These are phyloP conservation scores for Mustela lutreola DNA, from an alignment of 2,113 vertebrate species.

Conservation along the genomic window DNA sequence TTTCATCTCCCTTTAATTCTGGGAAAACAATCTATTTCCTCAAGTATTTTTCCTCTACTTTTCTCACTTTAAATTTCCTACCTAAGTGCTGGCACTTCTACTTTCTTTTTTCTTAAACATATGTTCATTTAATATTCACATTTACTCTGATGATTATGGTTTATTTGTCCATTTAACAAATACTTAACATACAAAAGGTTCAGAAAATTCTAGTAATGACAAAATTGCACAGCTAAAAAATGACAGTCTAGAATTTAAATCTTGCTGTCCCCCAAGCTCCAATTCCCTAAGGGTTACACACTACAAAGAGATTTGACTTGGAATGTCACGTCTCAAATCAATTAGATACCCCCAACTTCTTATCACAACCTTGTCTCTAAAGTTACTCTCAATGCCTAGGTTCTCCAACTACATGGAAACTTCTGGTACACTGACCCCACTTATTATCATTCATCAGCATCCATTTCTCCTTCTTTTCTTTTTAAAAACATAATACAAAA, in stretches of 20 bases:
- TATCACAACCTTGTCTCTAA: background rate
- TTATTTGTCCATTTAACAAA: background rate
- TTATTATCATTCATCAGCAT: background rate
- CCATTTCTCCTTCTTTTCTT: background rate
- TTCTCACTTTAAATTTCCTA: background rate
- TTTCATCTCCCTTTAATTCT: background rate
- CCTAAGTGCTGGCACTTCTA: background rate
- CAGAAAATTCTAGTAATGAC: background rate
- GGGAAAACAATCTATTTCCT: background rate
- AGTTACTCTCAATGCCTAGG: background rate
- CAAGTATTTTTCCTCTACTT: constrained; percentile 17
- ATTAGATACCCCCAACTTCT: background rate
- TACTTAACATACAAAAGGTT: background rate
- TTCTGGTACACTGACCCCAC: background rate
- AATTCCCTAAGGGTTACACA: background rate
- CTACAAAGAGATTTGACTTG: background rate
- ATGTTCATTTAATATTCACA: background rate
- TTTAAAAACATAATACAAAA: background rate
- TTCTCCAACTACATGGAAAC: background rate
- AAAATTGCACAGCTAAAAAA: background rate
- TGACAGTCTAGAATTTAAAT: constrained; percentile 5
- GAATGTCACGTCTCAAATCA: background rate
- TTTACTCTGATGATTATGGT: background rate
- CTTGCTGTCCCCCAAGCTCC: background rate
- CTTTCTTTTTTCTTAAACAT: background rate